These are phyloP conservation scores for Chaenocephalus aceratus DNA, from an alignment of 2,113 vertebrate genomes.

Conservation along the genomic window DNA sequence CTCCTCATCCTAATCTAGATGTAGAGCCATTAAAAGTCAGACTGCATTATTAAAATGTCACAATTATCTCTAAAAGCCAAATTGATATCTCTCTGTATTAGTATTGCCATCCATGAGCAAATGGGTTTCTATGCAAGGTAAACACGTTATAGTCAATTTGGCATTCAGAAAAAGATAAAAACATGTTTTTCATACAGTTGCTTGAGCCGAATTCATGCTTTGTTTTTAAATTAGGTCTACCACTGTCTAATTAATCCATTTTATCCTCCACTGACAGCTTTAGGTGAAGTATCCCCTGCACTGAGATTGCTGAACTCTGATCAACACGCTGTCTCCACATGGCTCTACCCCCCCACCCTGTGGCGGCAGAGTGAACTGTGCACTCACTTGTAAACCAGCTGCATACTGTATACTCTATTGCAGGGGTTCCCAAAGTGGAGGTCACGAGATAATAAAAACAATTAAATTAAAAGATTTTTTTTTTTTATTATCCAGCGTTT, in stretches of 20 bases:
- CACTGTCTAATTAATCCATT: not conserved
- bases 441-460: no score
- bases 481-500: no score
- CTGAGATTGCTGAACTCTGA: not conserved
- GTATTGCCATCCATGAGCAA: no score
- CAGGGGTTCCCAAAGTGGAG: no score
- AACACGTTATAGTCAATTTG: not conserved
- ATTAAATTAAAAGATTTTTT: no score
- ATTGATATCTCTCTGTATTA: not conserved
- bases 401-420: no score
- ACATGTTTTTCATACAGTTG: not conserved
- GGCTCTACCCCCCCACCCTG: constrained; percentile 50
- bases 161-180: not conserved
- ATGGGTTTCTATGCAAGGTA: not conserved
- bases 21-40: not conserved
- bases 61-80: not conserved
- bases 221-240: not conserved
- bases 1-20: not conserved
- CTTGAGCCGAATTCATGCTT: not conserved
- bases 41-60: not conserved
- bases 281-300: not conserved
- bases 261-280: not conserved
- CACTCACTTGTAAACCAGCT: no score
- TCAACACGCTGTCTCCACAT: not conserved
- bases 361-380: constrained; percentile 21